Conservation (phyloP, 2,797 vertebrate genomes). For the Alca torda region DNA sequence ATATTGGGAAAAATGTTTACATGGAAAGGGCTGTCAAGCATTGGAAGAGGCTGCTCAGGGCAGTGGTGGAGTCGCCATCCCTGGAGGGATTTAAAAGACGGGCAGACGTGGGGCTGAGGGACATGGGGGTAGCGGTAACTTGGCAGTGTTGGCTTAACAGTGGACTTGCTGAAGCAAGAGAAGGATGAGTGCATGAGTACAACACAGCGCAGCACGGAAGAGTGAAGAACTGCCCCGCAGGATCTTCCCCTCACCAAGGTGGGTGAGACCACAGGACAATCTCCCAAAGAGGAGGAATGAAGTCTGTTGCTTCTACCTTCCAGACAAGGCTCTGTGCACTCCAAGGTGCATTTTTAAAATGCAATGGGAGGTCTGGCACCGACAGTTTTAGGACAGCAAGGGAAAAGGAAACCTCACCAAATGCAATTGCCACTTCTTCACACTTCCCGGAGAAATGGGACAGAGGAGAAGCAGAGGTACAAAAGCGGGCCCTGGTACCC, state of each 20-base stretch:
- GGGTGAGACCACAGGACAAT: background rate
- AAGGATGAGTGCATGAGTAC: background rate
- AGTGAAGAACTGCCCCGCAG: background rate
- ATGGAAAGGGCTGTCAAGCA: no score
- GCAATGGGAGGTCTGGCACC: background rate
- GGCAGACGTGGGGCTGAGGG: no score
- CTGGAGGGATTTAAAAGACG: no score
- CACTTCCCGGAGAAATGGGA: fast-evolving
- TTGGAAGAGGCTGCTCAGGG: no score
- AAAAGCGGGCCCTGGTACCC: no score
- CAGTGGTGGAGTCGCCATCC: no score
- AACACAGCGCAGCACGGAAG: background rate
- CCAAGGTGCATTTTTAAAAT: background rate
- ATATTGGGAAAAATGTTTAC: no score
- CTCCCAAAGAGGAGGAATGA: background rate
- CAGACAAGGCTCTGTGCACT: no score
- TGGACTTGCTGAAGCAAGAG: background rate
- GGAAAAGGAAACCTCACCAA: background rate
- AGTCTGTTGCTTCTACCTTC: background rate
- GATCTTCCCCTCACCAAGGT: background rate
- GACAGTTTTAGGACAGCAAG: background rate
- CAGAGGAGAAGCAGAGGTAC: background rate
- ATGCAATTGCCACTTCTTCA: background rate
- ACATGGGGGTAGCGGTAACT: no score
- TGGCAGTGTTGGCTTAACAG: no score